Base-by-base conservation (phyloP, 1,140 invertebrate genomes). In the Hirudo medicinalis region DNA sequence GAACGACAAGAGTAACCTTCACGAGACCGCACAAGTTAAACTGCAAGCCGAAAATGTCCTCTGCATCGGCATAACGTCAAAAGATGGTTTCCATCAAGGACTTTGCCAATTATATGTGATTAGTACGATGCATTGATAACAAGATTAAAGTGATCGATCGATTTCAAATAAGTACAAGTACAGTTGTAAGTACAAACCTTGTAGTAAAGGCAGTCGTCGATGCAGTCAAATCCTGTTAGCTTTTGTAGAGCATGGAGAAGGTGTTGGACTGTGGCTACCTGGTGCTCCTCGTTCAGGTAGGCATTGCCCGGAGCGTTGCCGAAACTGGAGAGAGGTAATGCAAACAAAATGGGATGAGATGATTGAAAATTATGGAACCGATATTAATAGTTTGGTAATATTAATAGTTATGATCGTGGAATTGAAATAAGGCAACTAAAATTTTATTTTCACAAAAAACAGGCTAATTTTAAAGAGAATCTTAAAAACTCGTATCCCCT, bases 201-300 rank as follows among this genome's bases (percentile, higher is more conserved):
- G 57, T 22, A 63, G 20, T 63, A 63, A 13, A 63, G 57, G 19
- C 29, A 25, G 57, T 25, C 22, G 20, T 63, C 22, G 13, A 63
- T 32, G 22, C 57, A 49, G 13, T 49, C 5, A 49, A 49, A 49
- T 13, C 5, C 13, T 9, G 43, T 5, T 1, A 63, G 29, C 22
- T n/a, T 63, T 15, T 63, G 57, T 13, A 63, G 57, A 63, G 29
- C 19, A 1, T 63, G 57, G 0, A 63, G 29, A 32, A 63, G 13
- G 57, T 63, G 19, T 8, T 63, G 57, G 57, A 63, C 19, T 6
- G 17, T 1, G 9, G 20, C n/a, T n/a, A 27, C 22, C n/a, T 70
- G 68, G 68, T 60, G 40, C 20, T 73, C 72, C 8, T 73, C 72
- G 32, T 54, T 69, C 63, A 72, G 40, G 67, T 72, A 72, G 0